Conservation (phyloP, 2,113 vertebrate genomes). For the Lasiurus borealis region DNA sequence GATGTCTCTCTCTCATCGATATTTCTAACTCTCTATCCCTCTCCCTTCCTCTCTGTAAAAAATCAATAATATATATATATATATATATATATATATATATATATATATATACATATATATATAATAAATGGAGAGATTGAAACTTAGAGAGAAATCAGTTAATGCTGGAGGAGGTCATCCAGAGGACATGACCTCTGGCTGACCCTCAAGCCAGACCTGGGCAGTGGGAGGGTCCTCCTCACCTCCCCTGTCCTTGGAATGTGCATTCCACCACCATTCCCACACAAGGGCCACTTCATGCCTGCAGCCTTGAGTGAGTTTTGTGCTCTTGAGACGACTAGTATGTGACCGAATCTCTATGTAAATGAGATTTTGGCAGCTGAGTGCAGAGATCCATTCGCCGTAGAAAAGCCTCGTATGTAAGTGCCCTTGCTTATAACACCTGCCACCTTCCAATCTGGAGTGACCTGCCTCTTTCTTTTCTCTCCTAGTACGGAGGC, state of each 20-base stretch:
- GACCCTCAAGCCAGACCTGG: neutral
- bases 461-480: neutral
- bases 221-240: neutral
- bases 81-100: no score
- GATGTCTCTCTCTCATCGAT: no score
- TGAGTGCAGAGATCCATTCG: neutral
- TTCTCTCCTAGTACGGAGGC: neutral
- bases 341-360: neutral
- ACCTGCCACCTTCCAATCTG: neutral
- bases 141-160: neutral
- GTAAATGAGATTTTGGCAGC: neutral
- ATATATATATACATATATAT: no score
- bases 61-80: no score
- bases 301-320: neutral
- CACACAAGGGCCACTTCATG: neutral
- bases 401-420: neutral
- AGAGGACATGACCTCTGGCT: neutral
- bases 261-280: neutral
- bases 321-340: neutral
- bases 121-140: neutral
- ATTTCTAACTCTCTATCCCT: no score
- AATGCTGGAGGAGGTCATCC: neutral
- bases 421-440: neutral
- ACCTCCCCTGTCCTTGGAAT: neutral
- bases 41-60: no score